A percentile compares a stretch with the other conserved stretches of the same genome.
Conservation (phyloP, 2,888 invertebrate species). For the Hypomecis punctinalis region DNA sequence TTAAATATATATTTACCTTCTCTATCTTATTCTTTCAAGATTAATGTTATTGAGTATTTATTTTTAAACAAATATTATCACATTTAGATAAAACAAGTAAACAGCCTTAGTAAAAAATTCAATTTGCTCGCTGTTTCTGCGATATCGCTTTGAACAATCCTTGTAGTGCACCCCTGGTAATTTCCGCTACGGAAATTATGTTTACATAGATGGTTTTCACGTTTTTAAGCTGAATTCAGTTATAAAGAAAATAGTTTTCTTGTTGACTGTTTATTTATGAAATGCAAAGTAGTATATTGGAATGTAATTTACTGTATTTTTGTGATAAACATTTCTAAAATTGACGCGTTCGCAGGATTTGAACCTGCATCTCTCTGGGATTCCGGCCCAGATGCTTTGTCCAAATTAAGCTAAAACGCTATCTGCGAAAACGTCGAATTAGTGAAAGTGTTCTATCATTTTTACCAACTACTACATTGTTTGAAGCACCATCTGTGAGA, state of each 20-base stretch:
- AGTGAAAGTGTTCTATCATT: too few species aligned
- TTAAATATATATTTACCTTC: too few species aligned
- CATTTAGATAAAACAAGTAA: conserved; percentile 3
- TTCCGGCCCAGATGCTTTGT: too few species aligned
- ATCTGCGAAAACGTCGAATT: too few species aligned
- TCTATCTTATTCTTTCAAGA: too few species aligned
- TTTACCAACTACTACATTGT: too few species aligned
- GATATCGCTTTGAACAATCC: conserved; percentile 11
- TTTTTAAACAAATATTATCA: neutral
- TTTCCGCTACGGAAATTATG: conserved; percentile 25
- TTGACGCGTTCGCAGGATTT: too few species aligned
- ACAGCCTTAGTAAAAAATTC: conserved; percentile 10
- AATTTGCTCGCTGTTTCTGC: conserved; percentile 7
- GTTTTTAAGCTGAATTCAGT: neutral
- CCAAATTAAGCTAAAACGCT: too few species aligned
- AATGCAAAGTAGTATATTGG: neutral
- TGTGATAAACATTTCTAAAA: too few species aligned
- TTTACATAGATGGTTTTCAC: conserved; percentile 7
- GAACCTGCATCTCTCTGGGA: too few species aligned
- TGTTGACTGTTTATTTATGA: neutral
- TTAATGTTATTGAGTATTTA: too few species aligned
- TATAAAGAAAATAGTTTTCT: neutral
- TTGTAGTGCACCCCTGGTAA: conserved; percentile 14
- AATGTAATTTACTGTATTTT: neutral
- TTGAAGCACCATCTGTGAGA: too few species aligned